A percentile compares a stretch with the other conserved stretches of the same genome.
These are phyloP conservation scores for Clarias magur DNA, from an alignment of 2,113 vertebrate genomes.

Conservation along the genomic window DNA sequence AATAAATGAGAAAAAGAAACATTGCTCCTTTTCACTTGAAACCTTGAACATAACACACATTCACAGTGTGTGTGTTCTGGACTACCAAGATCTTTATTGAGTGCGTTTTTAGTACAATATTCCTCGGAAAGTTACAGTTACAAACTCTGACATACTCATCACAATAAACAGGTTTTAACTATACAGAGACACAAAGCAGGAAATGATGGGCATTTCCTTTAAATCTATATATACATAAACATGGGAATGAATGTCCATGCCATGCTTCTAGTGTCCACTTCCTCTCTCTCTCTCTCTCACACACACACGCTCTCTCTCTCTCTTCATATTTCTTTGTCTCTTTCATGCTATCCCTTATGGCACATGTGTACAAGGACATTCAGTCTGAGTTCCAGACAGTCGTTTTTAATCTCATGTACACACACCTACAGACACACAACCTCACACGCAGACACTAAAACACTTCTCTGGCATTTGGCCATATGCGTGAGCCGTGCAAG, in stretches of 20 bases:
- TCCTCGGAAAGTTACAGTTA: constrained; percentile 82
- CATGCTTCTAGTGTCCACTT: constrained; percentile 51
- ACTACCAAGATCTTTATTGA: constrained; percentile 80
- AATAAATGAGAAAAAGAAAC: not conserved
- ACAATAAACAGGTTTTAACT: constrained; percentile 74
- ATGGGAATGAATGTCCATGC: constrained; percentile 53
- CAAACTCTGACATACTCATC: constrained; percentile 79
- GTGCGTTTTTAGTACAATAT: constrained; percentile 81
- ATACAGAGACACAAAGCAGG: constrained; percentile 66
- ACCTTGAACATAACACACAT: not conserved
- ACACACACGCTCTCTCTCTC: constrained; percentile 31
- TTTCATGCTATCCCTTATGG: constrained; percentile 32
- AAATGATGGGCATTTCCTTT: constrained; percentile 45
- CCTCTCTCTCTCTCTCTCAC: constrained; percentile 14
- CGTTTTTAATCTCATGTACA: not conserved
- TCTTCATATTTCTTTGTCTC: not conserved
- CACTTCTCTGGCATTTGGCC: constrained; percentile 15
- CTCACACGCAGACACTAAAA: not conserved
- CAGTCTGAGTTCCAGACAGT: not conserved
- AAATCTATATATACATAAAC: constrained; percentile 65
- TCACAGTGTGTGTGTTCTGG: constrained; percentile 27
- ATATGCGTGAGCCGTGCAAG: constrained; percentile 29
- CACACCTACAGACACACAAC: not conserved
- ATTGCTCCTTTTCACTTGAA: not conserved
- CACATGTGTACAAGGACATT: constrained; percentile 19